Percentiles rank a stretch among this genome's conserved stretches.
These are phyloP conservation scores for Petrocephalus schoutedeni DNA, from an alignment of 2,797 vertebrate species.

Conservation along the genomic window DNA sequence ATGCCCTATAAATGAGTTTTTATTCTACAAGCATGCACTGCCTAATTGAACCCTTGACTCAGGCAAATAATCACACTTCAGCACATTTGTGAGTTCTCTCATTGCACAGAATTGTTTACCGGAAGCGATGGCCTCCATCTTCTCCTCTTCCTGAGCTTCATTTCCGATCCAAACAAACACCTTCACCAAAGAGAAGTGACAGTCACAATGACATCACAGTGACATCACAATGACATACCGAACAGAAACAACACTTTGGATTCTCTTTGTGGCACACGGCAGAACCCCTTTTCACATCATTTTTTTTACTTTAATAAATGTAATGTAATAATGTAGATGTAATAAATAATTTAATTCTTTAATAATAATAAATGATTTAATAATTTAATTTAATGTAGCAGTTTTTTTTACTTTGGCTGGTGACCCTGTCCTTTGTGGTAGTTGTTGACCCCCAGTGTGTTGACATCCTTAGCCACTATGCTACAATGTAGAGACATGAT, in stretches of 20 bases:
- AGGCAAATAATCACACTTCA: neutral
- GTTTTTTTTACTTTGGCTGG: neutral
- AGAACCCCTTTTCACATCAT: neutral
- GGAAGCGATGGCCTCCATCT: slow-evolving; percentile 64
- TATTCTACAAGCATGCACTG: neutral
- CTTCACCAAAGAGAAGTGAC: slow-evolving; percentile 43
- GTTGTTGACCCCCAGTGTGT: neutral
- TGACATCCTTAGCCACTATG: neutral
- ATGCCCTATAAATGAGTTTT: neutral
- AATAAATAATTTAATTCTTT: neutral
- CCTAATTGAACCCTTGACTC: neutral
- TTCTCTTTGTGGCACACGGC: neutral
- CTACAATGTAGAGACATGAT: neutral
- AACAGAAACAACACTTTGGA: neutral
- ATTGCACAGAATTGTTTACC: slow-evolving; percentile 49
- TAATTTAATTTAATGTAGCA: no score
- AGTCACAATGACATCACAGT: neutral
- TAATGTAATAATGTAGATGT: no score
- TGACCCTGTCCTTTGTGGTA: neutral
- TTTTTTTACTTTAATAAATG: neutral
- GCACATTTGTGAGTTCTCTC: neutral
- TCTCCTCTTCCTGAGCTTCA: slow-evolving; percentile 76
- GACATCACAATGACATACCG: neutral
- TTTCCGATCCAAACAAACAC: slow-evolving; percentile 81
- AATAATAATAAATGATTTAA: neutral